Percentiles rank a stretch among this genome's conserved stretches.
Evolutionary conservation across 1,140 invertebrate genomes (phyloP).

Genomic region (Temnothorax longispinosus): DNA sequence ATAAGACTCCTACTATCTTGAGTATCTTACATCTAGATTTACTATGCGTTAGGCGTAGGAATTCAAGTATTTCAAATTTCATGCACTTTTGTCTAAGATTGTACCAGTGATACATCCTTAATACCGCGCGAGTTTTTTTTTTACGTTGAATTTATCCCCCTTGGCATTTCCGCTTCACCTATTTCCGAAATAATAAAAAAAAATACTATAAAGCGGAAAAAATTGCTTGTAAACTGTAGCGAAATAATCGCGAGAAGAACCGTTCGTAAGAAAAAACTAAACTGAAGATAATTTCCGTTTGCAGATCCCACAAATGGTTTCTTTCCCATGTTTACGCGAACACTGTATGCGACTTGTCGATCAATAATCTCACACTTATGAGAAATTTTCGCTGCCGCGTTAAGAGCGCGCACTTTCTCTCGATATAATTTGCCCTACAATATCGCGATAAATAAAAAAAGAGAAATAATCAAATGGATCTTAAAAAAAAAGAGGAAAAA

Average conservation of each 20-base stretch:
- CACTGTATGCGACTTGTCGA: not conserved
- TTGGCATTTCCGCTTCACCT: not conserved
- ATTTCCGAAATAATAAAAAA: not conserved
- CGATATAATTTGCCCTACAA: not conserved
- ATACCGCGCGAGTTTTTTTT: not conserved
- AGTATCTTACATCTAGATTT: no score
- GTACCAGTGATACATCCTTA: no score
- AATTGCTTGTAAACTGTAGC: not conserved
- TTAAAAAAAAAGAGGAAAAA: not conserved
- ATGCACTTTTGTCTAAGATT: no score
- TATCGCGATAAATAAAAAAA: not conserved
- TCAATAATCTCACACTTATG: not conserved
- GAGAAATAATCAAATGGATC: not conserved
- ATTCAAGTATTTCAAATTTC: no score
- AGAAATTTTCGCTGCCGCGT: not conserved
- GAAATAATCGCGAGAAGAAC: not conserved
- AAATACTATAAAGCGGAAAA: not conserved
- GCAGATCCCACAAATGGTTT: not conserved
- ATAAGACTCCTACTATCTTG: no score
- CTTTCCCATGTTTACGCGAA: constrained; percentile 1
- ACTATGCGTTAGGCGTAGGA: no score
- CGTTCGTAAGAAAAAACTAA: not conserved
- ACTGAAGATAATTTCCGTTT: not conserved
- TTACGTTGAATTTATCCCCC: not conserved
- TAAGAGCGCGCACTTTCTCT: not conserved